Percentiles rank a stretch among this genome's conserved stretches.
Evolutionary conservation across 2,113 vertebrate genomes (phyloP).

Genomic region (Oenanthe melanoleuca): DNA sequence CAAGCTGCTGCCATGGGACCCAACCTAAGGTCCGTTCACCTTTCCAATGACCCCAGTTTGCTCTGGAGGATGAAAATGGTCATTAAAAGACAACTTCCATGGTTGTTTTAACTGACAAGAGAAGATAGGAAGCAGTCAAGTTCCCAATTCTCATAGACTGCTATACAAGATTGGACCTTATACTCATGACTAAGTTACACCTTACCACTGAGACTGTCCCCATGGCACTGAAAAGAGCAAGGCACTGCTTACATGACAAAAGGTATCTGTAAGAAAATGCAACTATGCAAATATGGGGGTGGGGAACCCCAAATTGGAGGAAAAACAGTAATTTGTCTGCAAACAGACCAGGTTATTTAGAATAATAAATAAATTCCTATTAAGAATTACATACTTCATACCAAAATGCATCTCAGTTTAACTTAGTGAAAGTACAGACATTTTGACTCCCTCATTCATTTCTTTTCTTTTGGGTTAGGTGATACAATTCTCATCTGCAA

Average conservation of each 20-base stretch:
- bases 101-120: conserved; percentile 7
- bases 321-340: background rate
- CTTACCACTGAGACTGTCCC: background rate
- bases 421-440: background rate
- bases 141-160: background rate
- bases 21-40: background rate
- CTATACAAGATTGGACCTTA: background rate
- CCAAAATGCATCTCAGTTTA: background rate
- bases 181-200: background rate
- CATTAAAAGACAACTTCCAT: background rate
- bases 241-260: background rate
- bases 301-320: background rate
- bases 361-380: background rate
- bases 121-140: background rate
- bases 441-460: background rate
- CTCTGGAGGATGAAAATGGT: background rate
- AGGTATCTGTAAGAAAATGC: background rate
- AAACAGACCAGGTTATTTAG: background rate
- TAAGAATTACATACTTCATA: background rate
- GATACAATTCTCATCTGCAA: conserved; percentile 68
- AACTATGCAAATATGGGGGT: background rate
- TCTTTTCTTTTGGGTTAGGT: conserved; percentile 26
- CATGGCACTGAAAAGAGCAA: background rate
- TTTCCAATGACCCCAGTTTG: background rate
- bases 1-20: background rate